Evolutionary conservation across 1,140 invertebrate genomes (phyloP), one percentile per base, ranked within the genome.

Genomic region (Nasonia giraulti): DNA sequence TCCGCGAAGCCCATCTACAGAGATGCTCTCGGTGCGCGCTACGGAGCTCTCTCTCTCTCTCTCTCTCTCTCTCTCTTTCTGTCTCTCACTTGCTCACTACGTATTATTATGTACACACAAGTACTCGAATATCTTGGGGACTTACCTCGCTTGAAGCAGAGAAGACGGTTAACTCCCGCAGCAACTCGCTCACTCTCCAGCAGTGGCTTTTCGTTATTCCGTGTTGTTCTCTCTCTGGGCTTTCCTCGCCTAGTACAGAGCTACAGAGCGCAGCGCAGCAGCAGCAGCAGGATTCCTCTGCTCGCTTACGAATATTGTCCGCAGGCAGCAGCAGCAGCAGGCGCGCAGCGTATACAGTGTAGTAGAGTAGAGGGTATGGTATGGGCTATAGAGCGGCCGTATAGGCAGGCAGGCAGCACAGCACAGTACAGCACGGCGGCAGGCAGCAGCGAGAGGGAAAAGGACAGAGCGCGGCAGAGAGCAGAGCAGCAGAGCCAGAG

Each of bases 391-490:
- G 55, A n/a, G 55, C 14, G 55, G 20, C 55, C 20, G 55, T 44
- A 37, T 55, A 55, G 50, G 50, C 50, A 62, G 55, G 4, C 20
- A 62, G 55, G 12, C 50, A 55, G 50, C 55, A 62, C 55, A 40
- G 47, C 62, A n/a, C 62, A 69, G 47, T 4, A 50, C 47, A 17
- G 47, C 44, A 47, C 44, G 12, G 44, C 47, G 47, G 14, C 40
- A 44, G 8, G 8, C 40, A 44, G 40, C 40, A 37, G 40, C 55
- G 12, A 62, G 55, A 62, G 55, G 55, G 55, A 62, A 62, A 62
- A 62, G 55, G 55, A 62, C 55, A 62, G 55, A 62, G 55, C 55
- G 55, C 69, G 68, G 79, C 31, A 23, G 69, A 82, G 80, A 82
- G 44, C 81, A 82, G 81, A 66, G 47, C 27, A 62, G 55, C n/a